Conservation (phyloP, 2,888 invertebrate genomes). For the Apodemia hepburni region DNA sequence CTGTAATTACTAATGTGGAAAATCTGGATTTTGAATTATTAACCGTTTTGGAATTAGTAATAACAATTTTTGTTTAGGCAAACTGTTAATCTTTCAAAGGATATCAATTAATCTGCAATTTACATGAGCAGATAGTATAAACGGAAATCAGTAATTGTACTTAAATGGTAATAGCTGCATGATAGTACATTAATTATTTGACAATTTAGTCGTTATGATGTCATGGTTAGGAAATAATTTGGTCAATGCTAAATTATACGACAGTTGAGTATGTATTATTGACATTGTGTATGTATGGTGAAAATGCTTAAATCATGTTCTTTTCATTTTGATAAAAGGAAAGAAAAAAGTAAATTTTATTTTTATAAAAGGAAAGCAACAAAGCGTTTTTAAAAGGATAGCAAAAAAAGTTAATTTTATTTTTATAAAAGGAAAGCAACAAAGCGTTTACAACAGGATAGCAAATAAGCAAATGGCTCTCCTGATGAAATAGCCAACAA, state of each 20-base stretch:
- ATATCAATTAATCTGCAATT: background rate
- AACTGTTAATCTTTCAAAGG: background rate
- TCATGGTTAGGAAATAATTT: background rate
- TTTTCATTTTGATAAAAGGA: too few species aligned
- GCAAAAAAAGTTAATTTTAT: too few species aligned
- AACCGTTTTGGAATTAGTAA: too few species aligned
- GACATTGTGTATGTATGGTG: background rate
- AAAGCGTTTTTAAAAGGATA: too few species aligned
- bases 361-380: too few species aligned
- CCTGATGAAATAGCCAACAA: too few species aligned
- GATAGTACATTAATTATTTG: slow-evolving; percentile 4
- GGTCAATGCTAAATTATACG: background rate
- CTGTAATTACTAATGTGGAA: too few species aligned
- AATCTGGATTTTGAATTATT: too few species aligned
- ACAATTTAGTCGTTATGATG: background rate
- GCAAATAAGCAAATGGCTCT: too few species aligned
- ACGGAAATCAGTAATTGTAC: slow-evolving; percentile 1
- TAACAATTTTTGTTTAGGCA: background rate
- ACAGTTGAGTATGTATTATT: background rate
- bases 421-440: too few species aligned
- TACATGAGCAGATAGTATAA: background rate
- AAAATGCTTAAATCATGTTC: background rate
- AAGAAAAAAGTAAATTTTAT: too few species aligned
- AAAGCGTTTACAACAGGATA: too few species aligned
- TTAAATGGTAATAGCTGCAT: background rate